These are phyloP conservation scores for Leptogaster cylindrica DNA, from an alignment of 2,888 invertebrate species.

Conservation along the genomic window DNA sequence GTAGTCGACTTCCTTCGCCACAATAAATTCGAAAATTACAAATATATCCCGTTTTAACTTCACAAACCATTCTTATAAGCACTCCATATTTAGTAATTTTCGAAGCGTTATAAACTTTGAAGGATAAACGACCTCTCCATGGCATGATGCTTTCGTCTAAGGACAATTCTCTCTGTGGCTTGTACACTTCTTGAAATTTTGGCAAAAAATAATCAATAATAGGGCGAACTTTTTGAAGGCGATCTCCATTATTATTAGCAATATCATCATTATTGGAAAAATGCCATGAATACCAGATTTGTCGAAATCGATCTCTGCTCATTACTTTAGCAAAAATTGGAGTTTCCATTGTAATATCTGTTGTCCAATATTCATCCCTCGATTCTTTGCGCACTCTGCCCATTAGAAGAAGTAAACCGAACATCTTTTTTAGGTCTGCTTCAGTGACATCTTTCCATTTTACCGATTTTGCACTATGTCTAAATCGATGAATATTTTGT, in stretches of 20 bases:
- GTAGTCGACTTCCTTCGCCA: slow-evolving; percentile 1
- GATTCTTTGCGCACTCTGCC: neutral
- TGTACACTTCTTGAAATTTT: slow-evolving; percentile 12
- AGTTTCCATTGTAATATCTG: neutral
- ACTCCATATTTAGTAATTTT: slow-evolving; percentile 5
- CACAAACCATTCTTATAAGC: slow-evolving; percentile 9
- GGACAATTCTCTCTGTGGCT: neutral
- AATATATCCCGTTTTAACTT: neutral
- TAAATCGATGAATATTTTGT: neutral
- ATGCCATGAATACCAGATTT: slow-evolving; percentile 1
- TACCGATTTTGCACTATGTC: neutral
- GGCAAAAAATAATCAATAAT: neutral
- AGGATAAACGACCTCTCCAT: slow-evolving; percentile 3
- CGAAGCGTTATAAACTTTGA: neutral
- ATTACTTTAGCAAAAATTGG: neutral
- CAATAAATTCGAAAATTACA: neutral
- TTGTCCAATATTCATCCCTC: neutral
- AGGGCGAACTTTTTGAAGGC: slow-evolving; percentile 5
- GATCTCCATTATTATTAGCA: too few species aligned
- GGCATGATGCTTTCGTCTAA: slow-evolving; percentile 7
- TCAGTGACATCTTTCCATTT: neutral
- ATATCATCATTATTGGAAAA: too few species aligned
- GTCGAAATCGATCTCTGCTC: neutral
- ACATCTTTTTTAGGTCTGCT: neutral
- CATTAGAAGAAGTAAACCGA: neutral